A percentile compares a stretch with the other conserved stretches of the same genome.
phyloP scores from a whole-genome alignment of 2,888 invertebrate species.

The Clusia tigrina region DNA sequence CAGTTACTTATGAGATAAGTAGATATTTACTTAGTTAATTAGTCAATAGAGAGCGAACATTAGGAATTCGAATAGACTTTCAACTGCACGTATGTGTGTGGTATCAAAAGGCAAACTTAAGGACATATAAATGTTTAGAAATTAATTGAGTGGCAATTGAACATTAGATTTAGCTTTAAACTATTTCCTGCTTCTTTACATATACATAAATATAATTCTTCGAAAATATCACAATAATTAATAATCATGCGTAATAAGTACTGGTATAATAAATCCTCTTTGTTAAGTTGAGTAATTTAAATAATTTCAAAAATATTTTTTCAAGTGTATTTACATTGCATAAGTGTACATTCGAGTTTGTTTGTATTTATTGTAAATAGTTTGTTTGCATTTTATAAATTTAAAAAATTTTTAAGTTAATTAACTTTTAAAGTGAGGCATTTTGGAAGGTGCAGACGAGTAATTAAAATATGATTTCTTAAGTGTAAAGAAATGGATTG shows the following conservation, averaged over 20 bases:
- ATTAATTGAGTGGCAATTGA: slow-evolving; percentile 16
- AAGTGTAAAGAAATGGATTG: slow-evolving; percentile 34
- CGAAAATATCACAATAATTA: slow-evolving; percentile 56
- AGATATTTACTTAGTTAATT: too few relatives aligned
- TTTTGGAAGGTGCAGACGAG: slow-evolving; percentile 35
- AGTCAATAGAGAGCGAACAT: too few relatives aligned
- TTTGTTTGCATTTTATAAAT: slow-evolving; percentile 33
- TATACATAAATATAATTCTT: slow-evolving; percentile 42
- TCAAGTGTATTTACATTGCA: slow-evolving; percentile 20
- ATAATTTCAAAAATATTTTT: slow-evolving; percentile 4
- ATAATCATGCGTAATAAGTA: too few relatives aligned
- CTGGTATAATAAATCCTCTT: slow-evolving; percentile 15
- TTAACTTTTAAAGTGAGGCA: too few relatives aligned
- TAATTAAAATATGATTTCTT: slow-evolving; percentile 12
- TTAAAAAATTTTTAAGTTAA: slow-evolving; percentile 39
- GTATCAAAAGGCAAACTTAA: slow-evolving; percentile 34
- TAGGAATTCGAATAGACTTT: too few relatives aligned
- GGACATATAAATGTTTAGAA: slow-evolving; percentile 35
- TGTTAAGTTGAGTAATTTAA: slow-evolving; percentile 13
- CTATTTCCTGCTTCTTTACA: neutral
- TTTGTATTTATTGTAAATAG: slow-evolving; percentile 43
- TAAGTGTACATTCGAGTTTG: slow-evolving; percentile 7
- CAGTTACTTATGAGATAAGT: too few relatives aligned
- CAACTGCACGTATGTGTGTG: slow-evolving; percentile 22
- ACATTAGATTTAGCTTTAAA: neutral